phyloP scores from a whole-genome alignment of 2,888 invertebrate species.

The Pseudeuparius sepicola region DNA sequence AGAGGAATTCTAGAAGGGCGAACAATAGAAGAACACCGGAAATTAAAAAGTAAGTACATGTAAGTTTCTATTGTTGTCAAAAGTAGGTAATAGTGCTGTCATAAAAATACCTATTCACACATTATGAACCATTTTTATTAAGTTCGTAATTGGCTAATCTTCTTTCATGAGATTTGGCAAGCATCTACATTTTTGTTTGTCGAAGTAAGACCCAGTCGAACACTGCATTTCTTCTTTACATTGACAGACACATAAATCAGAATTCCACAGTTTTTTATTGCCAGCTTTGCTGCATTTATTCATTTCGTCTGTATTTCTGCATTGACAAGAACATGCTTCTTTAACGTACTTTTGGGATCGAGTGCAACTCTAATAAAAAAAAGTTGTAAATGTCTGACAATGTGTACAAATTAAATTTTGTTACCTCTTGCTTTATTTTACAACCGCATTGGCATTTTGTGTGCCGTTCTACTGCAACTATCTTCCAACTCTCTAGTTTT shows the following conservation, averaged over 20 bases:
- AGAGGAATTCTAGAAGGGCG: too few relatives aligned
- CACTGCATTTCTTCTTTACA: slow-evolving; percentile 48
- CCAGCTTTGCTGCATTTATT: slow-evolving; percentile 46
- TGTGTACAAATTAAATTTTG: too few relatives aligned
- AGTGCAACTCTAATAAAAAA: slow-evolving; percentile 45
- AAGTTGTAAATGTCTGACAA: slow-evolving; percentile 7
- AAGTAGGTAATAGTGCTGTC: too few relatives aligned
- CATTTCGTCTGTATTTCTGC: slow-evolving; percentile 50
- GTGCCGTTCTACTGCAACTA: slow-evolving; percentile 50
- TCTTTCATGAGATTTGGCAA: too few relatives aligned
- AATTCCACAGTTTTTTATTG: slow-evolving; percentile 50
- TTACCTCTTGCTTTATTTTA: slow-evolving; percentile 45
- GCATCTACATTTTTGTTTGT: slow-evolving; percentile 48
- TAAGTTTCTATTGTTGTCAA: too few relatives aligned
- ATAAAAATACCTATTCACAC: too few relatives aligned
- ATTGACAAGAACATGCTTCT: slow-evolving; percentile 50
- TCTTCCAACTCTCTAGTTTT: slow-evolving; percentile 36
- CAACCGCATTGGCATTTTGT: slow-evolving; percentile 52
- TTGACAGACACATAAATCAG: slow-evolving; percentile 47
- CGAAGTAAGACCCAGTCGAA: slow-evolving; percentile 50
- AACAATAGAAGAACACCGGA: too few relatives aligned
- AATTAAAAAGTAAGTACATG: too few relatives aligned
- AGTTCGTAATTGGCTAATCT: too few relatives aligned
- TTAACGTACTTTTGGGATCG: slow-evolving; percentile 46
- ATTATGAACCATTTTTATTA: too few relatives aligned